Evolutionary conservation across 1,140 invertebrate genomes (phyloP), one percentile per base, ranked within the genome.

Genomic region (Drosophila quadrilineata): DNA sequence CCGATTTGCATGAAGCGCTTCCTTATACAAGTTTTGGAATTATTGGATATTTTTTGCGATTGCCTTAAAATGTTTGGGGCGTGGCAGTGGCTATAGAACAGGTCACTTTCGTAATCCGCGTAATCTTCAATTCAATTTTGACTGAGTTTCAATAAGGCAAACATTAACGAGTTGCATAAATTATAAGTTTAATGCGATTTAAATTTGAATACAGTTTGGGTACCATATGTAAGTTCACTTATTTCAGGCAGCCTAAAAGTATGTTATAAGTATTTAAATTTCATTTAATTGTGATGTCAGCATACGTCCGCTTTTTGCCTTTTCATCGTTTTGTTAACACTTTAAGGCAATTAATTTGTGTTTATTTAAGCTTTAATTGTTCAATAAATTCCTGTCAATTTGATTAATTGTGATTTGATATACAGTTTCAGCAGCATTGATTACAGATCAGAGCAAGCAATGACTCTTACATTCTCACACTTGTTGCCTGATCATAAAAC

Each of bases 1-100:
- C n/a, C 31, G 26, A 40, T 54, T 59, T 17, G 33, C 24, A 45
- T 57, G 33, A 58, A 82, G 60, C 48, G 46, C 26, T 80, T 80
- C 76, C 76, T 80, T 84, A 76, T 80, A 9, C 28, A 40, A 40
- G 43, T 65, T 57, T 14, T 4, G 16, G 50, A 48, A 2, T 21
- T 10, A 21, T 40, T 45, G 50, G 45, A 29, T 14, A 14, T 49
- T 49, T 71, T 56, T 38, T 35, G 3, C n/a, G 10, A n/a, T n/a
- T n/a, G n/a, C n/a, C n/a, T n/a, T 33, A 6, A 36, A 36, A 19
- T 19, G n/a, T 3, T 40, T 54, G 35, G 33, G 45, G 49, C 31
- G 62, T 50, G 53, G 21, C 31, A 9, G 3, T 1, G 6, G 9
- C 3, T 12, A 52, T n/a, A n/a, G n/a, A n/a, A n/a, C n/a, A n/a